These are phyloP conservation scores for Felis catus DNA, from an alignment of 2,113 vertebrate species.

Conservation along the genomic window DNA sequence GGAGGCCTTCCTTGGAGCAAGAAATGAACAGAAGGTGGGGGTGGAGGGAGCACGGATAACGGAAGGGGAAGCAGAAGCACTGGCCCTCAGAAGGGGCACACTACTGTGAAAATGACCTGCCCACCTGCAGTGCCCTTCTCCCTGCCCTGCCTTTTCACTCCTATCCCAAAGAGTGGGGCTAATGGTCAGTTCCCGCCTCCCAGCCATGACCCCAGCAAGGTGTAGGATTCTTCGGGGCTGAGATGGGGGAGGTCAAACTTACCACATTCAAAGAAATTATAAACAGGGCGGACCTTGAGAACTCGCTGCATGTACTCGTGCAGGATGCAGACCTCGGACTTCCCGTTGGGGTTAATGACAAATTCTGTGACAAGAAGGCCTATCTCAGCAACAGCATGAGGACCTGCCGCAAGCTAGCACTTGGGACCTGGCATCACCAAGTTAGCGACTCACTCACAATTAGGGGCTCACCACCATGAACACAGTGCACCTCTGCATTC, in stretches of 20 bases:
- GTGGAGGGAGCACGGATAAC: background rate
- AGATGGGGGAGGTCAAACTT: conserved; percentile 79
- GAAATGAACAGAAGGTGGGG: background rate
- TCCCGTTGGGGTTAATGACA: conserved; percentile 99
- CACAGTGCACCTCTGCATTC: background rate
- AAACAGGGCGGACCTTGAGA: conserved; percentile 99
- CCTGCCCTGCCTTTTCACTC: background rate
- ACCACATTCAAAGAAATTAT: conserved; percentile 99
- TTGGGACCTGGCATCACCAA: background rate
- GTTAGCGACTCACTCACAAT: background rate
- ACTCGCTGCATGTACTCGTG: conserved; percentile 99
- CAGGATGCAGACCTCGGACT: conserved; percentile 99
- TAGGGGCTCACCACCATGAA: background rate
- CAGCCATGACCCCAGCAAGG: background rate
- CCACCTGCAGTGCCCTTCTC: background rate
- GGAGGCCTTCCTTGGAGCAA: background rate
- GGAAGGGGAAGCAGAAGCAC: background rate
- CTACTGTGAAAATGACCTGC: background rate
- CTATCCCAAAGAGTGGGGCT: background rate
- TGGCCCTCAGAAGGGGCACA: background rate
- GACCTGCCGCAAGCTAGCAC: background rate
- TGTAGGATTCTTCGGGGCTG: background rate
- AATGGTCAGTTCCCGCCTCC: background rate
- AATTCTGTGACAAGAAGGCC: conserved; percentile 89
- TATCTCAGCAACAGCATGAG: background rate